Conservation (phyloP, 1,140 invertebrate species). For the Sipha flava region DNA sequence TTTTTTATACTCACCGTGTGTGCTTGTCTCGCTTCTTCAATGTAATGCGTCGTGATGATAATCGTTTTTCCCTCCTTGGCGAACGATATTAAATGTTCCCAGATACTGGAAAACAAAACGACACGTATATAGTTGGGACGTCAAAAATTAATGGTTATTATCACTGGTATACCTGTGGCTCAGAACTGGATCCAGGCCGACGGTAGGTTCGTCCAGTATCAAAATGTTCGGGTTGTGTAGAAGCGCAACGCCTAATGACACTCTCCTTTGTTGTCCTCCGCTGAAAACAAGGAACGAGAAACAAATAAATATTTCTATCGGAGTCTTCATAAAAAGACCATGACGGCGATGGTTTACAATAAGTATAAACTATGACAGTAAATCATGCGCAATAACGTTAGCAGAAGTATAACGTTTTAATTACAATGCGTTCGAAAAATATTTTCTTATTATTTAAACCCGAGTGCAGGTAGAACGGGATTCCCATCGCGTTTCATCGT, state of each 20-base stretch:
- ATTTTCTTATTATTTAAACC: too few relatives aligned
- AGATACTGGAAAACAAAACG: constrained; percentile 34
- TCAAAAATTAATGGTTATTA: background rate
- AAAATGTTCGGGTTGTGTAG: constrained; percentile 81
- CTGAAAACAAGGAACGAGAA: too few relatives aligned
- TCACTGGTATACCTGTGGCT: constrained; percentile 57
- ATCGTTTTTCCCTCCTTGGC: constrained; percentile 48
- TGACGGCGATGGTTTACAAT: too few relatives aligned
- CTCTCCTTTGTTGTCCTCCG: constrained; percentile 84
- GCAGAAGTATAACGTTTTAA: too few relatives aligned
- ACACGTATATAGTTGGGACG: too few relatives aligned
- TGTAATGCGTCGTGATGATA: constrained; percentile 59
- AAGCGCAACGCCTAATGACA: constrained; percentile 84
- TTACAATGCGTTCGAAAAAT: too few relatives aligned
- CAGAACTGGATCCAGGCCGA: constrained; percentile 79
- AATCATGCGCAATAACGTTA: too few relatives aligned
- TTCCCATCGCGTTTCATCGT: too few relatives aligned
- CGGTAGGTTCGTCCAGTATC: constrained; percentile 80
- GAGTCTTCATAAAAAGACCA: too few relatives aligned
- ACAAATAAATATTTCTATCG: constrained; percentile 51
- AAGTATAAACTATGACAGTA: too few relatives aligned
- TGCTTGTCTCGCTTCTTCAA: constrained; percentile 56
- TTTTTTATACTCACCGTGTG: constrained; percentile 44
- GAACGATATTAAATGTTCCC: constrained; percentile 35
- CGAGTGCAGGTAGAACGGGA: too few relatives aligned